Evolutionary conservation across 2,113 vertebrate genomes (phyloP), one percentile per base, ranked within the genome.

Genomic region (Cottus gobio): DNA sequence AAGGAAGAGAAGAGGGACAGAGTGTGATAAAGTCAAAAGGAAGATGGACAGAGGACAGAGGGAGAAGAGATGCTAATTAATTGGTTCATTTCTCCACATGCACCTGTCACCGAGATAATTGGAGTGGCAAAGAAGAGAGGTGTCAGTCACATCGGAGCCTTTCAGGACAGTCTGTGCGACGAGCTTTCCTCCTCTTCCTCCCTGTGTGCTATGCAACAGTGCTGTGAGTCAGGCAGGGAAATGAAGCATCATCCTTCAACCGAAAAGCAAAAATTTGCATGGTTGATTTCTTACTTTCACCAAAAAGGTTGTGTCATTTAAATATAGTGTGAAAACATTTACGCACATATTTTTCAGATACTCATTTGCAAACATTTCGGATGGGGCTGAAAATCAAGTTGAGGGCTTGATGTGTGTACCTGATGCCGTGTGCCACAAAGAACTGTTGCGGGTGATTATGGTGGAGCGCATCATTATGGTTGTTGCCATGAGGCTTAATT

Each of bases 91-190:
- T 78, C 58, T 71, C 79, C 64, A 60, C 86, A 85, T 75, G 67
- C 86, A 80, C 87, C 90, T 89, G 89, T 92, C 93, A 90, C 84
- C 63, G 50, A 87, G 80, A 73, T 93, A 89, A 93, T 93, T 94
- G 91, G 87, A 91, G 78, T 77, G 76, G 69, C 52, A 78, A 72
- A 82, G 67, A 80, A 83, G 74, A 85, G 74, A 77, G 65, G 79
- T 85, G 89, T 91, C 92, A 87, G 79, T 87, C 91, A 89, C 85
- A 72, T 77, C 60, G 5, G 76, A 75, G 86, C 42, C 54, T 73
- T 87, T 75, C 80, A 65, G 56, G 85, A 65, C 83, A 73, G 75
- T 71, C 42, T 39, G 31, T 75, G 77, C 82, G 82, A 75, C 63
- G 0, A 81, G 61, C 50, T 69, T 46, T 18, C 30, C n/a, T 24